These are phyloP conservation scores for Pararge aegeria DNA, from an alignment of 1,140 invertebrate species.

Conservation along the genomic window DNA sequence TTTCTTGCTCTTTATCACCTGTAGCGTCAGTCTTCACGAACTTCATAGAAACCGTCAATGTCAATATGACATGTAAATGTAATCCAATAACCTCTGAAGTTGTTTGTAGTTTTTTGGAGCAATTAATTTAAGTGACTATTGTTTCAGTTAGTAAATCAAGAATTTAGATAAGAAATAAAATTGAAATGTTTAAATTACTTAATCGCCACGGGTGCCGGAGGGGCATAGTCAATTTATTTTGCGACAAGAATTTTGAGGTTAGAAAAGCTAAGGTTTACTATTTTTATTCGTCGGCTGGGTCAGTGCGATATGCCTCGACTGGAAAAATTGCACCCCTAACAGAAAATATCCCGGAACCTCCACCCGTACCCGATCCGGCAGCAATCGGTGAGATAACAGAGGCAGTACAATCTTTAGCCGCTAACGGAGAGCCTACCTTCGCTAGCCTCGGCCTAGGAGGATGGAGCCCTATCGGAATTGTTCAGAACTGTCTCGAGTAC, in stretches of 20 bases:
- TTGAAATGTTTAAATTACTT: slow-evolving; percentile 64
- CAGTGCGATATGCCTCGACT: slow-evolving; percentile 60
- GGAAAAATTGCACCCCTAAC: slow-evolving; percentile 57
- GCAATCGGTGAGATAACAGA: slow-evolving; percentile 49
- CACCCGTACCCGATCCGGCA: slow-evolving; percentile 64
- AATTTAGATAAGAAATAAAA: not conserved
- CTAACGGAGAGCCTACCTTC: slow-evolving; percentile 88
- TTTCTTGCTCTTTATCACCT: too few species aligned
- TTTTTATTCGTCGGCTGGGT: slow-evolving; percentile 58
- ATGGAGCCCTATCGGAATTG: slow-evolving; percentile 87
- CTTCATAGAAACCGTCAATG: too few species aligned
- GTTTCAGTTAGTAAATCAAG: not conserved
- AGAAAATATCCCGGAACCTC: slow-evolving; percentile 80
- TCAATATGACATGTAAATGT: too few species aligned
- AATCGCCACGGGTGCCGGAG: slow-evolving; percentile 58
- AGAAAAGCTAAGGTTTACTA: slow-evolving; percentile 63
- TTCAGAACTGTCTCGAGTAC: slow-evolving; percentile 90
- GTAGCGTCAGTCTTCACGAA: too few species aligned
- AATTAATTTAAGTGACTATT: too few species aligned
- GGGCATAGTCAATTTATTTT: slow-evolving; percentile 53
- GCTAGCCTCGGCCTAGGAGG: slow-evolving; percentile 89
- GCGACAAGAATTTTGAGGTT: slow-evolving; percentile 69
- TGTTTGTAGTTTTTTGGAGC: slow-evolving; percentile 18
- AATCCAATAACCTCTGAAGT: slow-evolving; percentile 3
- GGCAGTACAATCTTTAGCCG: slow-evolving; percentile 71